Evolutionary conservation across 2,888 invertebrate species (phyloP).

Genomic region (Folsomia manolachei): DNA sequence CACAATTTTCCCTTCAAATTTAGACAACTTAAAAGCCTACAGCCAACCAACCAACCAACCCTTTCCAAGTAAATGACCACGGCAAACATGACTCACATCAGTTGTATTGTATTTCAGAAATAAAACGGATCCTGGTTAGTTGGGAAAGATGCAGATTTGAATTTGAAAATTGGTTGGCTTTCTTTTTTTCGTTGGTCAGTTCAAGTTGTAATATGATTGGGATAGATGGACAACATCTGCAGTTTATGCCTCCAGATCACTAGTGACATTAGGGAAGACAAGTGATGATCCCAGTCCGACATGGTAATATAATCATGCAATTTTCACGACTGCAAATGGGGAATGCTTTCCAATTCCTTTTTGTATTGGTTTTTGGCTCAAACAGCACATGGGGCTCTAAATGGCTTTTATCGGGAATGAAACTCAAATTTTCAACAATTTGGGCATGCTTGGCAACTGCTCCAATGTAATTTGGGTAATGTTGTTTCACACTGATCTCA

Average conservation of each 20-base stretch:
- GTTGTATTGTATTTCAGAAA: too few species aligned
- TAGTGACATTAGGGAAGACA: background rate
- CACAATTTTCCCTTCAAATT: too few species aligned
- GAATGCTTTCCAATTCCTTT: background rate
- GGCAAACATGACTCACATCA: too few species aligned
- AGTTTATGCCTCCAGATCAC: background rate
- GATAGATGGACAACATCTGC: background rate
- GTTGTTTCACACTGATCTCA: too few species aligned
- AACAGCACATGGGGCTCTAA: background rate
- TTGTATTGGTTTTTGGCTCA: background rate
- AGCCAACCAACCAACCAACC: too few species aligned
- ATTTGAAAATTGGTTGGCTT: too few species aligned
- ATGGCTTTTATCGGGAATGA: background rate
- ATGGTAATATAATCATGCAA: background rate
- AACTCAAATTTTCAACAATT: background rate
- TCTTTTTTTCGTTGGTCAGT: too few species aligned
- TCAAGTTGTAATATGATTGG: too few species aligned
- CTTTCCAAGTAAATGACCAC: too few species aligned
- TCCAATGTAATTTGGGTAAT: background rate
- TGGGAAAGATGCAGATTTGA: too few species aligned
- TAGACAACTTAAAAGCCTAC: too few species aligned
- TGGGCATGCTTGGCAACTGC: background rate
- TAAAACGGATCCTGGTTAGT: too few species aligned
- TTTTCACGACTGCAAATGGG: background rate
- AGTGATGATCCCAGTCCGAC: background rate